Evolutionary conservation across 1,140 invertebrate species (phyloP), one percentile per base, ranked within the genome.

Genomic region (Chionoecetes opilio): DNA sequence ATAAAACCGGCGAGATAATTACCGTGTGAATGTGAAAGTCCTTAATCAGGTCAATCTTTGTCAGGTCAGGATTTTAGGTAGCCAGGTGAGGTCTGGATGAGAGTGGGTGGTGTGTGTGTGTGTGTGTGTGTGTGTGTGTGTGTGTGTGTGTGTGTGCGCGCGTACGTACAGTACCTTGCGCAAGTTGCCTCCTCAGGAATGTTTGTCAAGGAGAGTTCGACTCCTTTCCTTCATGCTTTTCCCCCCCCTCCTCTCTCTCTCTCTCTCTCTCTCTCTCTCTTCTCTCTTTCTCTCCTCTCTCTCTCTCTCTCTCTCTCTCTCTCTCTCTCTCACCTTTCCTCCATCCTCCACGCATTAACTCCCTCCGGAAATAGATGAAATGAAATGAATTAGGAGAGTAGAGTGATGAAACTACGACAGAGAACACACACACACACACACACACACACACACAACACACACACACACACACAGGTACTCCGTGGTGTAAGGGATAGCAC

Each of bases 141-240:
- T 63, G 53, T 63, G 53, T 63, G 53, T 63, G 53, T 21, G 53
- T 63, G 17, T 21, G 53, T 46, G 41, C 14, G 41, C 14, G 41
- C 14, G 41, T 46, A 14, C 14, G 41, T 46, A 14, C 14, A 14
- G 5, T 75, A 75, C 63, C 63, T 75, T 75, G 63, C 63, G 63
- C 63, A 75, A 75, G 63, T 75, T 75, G 63, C 63, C 63, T 75
- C 63, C 63, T 75, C 21, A 75, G 63, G 63, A 75, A 75, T 75
- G 63, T 75, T 75, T 75, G 63, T 75, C 46, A n/a, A n/a, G 63
- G 5, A 75, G 63, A 75, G 46, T 53, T 75, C 63, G 26, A 1
- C 32, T n/a, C 32, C 86, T 41, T 32, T 29, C 14, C 32, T 31
- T 9, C 86, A 8, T 88, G 11, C 86, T n/a, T 32, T 35, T 35